Conservation (phyloP, 2,113 vertebrate genomes). For the Gorsachius goisagi region DNA sequence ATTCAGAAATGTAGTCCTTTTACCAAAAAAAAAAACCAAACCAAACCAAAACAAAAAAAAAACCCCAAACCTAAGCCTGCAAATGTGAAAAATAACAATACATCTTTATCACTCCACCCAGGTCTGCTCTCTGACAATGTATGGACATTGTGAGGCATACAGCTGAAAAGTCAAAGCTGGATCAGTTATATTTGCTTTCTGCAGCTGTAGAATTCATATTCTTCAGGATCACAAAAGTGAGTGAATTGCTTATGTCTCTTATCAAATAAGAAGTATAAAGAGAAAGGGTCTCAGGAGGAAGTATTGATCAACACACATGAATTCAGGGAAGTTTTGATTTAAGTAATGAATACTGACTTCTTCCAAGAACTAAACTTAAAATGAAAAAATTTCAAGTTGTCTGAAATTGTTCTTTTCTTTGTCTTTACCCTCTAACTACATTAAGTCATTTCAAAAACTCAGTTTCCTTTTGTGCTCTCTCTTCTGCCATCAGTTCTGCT, state of each 20-base stretch:
- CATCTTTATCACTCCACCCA: background rate
- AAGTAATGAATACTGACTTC: background rate
- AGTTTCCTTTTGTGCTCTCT: background rate
- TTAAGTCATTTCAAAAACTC: background rate
- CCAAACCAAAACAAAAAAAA: background rate
- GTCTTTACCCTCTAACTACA: background rate
- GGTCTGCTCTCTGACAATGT: background rate
- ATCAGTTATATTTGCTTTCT: background rate
- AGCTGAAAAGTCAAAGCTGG: background rate
- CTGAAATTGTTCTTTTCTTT: background rate
- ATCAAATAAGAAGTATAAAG: background rate
- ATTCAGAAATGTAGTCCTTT: background rate
- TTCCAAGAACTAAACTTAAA: background rate
- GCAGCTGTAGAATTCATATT: background rate
- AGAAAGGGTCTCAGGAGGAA: background rate
- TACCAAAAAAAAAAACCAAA: background rate
- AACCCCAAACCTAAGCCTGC: background rate
- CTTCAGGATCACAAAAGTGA: background rate
- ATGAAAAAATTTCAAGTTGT: background rate
- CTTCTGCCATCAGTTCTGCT: background rate
- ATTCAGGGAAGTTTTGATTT: background rate
- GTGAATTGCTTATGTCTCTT: background rate
- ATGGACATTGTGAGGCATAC: background rate
- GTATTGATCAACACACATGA: background rate
- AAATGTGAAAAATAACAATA: background rate